Conservation (phyloP, 2,888 invertebrate genomes). For the Pantelozetes paolii region DNA sequence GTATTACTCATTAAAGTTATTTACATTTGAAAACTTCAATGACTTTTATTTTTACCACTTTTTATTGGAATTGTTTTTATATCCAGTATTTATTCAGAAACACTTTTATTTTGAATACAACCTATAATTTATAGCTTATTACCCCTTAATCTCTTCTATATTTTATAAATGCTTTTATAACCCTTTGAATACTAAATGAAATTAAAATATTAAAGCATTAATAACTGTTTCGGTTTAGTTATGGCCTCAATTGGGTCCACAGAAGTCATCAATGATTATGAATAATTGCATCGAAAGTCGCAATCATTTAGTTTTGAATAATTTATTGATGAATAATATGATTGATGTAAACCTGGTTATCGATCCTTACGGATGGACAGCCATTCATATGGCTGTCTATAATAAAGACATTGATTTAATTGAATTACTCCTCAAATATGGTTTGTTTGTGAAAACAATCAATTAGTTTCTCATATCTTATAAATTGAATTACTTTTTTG, state of each 20-base stretch:
- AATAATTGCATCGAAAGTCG: neutral
- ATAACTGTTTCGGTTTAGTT: too few relatives aligned
- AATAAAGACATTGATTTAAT: conserved; percentile 15
- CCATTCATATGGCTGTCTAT: conserved; percentile 21
- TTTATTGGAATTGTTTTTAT: too few relatives aligned
- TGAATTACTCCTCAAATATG: neutral
- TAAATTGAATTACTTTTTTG: neutral
- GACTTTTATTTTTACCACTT: too few relatives aligned
- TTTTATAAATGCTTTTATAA: too few relatives aligned
- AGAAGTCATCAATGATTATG: neutral
- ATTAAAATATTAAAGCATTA: too few relatives aligned
- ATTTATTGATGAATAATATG: neutral
- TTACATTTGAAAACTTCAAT: too few relatives aligned
- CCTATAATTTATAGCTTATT: too few relatives aligned
- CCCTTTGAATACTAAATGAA: too few relatives aligned
- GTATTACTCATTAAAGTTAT: too few relatives aligned
- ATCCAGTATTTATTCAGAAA: too few relatives aligned
- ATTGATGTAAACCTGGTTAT: neutral
- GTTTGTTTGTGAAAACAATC: neutral
- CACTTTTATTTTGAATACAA: too few relatives aligned
- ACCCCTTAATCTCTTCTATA: too few relatives aligned
- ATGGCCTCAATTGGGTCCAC: neutral
- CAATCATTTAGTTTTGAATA: neutral
- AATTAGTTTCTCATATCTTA: neutral
- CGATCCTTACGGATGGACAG: conserved; percentile 13